Evolutionary conservation across 2,797 vertebrate genomes (phyloP).

Genomic region (Coluber constrictor): DNA sequence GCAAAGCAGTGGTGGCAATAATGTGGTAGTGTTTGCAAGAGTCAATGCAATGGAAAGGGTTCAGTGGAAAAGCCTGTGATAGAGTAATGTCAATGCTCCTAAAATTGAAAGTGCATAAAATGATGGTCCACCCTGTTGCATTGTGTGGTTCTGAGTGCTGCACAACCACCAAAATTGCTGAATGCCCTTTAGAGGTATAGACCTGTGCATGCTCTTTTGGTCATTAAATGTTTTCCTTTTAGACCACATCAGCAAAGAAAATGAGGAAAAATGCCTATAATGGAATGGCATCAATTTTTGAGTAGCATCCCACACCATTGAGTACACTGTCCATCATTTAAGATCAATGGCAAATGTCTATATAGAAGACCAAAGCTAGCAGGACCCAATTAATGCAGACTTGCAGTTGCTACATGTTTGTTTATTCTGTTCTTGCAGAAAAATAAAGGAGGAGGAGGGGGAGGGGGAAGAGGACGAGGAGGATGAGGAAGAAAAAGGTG

Average conservation of each 20-base stretch:
- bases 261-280: not conserved
- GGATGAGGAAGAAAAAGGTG: no score
- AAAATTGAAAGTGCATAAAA: not conserved
- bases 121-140: not conserved
- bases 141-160: no score
- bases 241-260: not conserved
- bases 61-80: not conserved
- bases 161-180: no score
- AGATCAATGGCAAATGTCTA: not conserved
- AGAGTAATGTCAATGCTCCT: not conserved
- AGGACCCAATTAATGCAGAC: not conserved
- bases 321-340: not conserved
- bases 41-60: not conserved
- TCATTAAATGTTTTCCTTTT: not conserved
- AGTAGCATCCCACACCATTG: not conserved
- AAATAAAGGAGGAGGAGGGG: not conserved
- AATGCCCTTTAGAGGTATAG: not conserved
- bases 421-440: no score
- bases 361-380: not conserved
- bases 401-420: not conserved
- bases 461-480: no score
- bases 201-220: not conserved
- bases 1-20: not conserved
- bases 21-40: not conserved
- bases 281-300: not conserved